A percentile compares a stretch with the other conserved stretches of the same genome.
Evolutionary conservation across 2,888 invertebrate genomes (phyloP).

Genomic region (Andrena praecox): DNA sequence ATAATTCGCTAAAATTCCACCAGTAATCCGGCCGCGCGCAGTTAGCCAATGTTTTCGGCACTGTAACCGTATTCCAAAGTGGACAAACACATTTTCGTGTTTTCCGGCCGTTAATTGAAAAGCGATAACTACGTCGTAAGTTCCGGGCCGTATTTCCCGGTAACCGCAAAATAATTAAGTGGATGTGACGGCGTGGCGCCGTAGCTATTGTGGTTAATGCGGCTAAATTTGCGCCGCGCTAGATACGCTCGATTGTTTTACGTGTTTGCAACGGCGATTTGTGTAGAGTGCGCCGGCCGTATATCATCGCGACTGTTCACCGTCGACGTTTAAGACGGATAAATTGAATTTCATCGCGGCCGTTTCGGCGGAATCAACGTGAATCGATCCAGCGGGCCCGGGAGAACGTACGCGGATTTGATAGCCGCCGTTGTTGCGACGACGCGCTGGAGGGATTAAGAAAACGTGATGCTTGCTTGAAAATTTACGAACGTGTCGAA

Average conservation of each 20-base stretch:
- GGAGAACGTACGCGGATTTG: not conserved
- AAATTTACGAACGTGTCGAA: slow-evolving; percentile 41
- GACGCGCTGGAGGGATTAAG: slow-evolving; percentile 43
- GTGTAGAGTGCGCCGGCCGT: not conserved
- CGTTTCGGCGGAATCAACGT: not conserved
- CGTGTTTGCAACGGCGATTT: slow-evolving; percentile 4
- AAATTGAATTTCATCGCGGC: not conserved
- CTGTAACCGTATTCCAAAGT: not conserved
- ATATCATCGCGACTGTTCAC: too few relatives aligned
- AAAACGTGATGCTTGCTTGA: slow-evolving; percentile 57
- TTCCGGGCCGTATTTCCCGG: slow-evolving; percentile 31
- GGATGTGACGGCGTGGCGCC: slow-evolving; percentile 27
- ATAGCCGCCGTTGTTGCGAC: not conserved
- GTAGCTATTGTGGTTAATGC: slow-evolving; percentile 43
- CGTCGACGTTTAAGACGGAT: not conserved
- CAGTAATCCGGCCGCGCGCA: slow-evolving; percentile 4
- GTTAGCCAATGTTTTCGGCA: slow-evolving; percentile 22
- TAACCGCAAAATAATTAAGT: slow-evolving; percentile 61
- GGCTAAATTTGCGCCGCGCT: slow-evolving; percentile 26
- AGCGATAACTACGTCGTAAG: slow-evolving; percentile 51
- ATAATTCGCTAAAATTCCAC: slow-evolving; percentile 24
- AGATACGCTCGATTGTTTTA: not conserved
- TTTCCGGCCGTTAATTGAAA: slow-evolving; percentile 53
- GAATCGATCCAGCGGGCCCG: not conserved
- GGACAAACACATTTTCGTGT: slow-evolving; percentile 3